Percentiles rank a stretch among this genome's conserved stretches.
These are phyloP conservation scores for Periophthalmus magnuspinnatus DNA, from an alignment of 2,797 vertebrate species.

Conservation along the genomic window DNA sequence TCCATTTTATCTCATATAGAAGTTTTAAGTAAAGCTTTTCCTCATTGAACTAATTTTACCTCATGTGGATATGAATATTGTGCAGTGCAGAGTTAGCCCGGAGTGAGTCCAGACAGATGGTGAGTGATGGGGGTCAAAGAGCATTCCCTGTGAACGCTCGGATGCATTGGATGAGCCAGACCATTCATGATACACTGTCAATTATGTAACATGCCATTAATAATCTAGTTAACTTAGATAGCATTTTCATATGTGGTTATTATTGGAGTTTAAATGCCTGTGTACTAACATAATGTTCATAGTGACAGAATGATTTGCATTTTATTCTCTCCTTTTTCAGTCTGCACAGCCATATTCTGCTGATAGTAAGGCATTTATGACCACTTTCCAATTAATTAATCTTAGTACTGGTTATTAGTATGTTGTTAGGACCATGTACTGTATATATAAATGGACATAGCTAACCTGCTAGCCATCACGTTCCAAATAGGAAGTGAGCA, in stretches of 20 bases:
- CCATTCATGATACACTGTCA: conserved; percentile 5
- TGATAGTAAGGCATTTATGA: too few species aligned
- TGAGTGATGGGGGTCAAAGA: conserved; percentile 10
- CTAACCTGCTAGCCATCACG: too few species aligned
- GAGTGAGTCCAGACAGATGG: conserved; percentile 33
- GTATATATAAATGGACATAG: too few species aligned
- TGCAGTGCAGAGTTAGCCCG: conserved; percentile 14
- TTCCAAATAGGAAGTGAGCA: too few species aligned
- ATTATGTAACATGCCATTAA: conserved; percentile 5
- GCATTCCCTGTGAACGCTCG: conserved; percentile 9
- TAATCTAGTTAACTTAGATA: background rate
- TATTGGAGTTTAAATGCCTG: background rate
- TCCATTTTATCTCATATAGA: too few species aligned
- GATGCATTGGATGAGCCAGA: conserved; percentile 21
- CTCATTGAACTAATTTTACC: background rate
- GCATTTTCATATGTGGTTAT: background rate
- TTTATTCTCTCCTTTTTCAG: too few species aligned
- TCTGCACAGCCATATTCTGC: too few species aligned
- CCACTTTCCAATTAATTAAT: too few species aligned
- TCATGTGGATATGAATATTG: background rate
- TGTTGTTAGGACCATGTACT: too few species aligned
- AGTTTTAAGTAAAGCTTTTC: background rate
- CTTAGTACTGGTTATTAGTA: too few species aligned
- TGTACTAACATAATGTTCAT: background rate
- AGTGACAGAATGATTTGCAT: too few species aligned